Base-by-base conservation (phyloP, 2,888 invertebrate species). In the Rhyacophila evoluta region DNA sequence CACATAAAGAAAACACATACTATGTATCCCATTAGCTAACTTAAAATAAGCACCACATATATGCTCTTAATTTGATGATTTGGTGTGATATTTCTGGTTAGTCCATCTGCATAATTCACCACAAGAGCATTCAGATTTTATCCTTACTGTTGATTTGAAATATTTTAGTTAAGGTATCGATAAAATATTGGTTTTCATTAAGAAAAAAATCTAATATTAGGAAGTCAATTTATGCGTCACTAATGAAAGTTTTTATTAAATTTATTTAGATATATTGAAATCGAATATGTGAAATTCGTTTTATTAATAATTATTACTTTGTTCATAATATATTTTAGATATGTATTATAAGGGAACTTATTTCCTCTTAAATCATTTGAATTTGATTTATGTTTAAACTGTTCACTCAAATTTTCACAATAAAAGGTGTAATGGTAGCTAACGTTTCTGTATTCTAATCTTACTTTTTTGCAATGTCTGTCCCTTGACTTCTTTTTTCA, bases 101-200 rank as follows among this genome's bases (percentile, higher is more conserved):
- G n/a, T n/a, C n/a, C n/a, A n/a, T n/a, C n/a, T n/a, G n/a, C n/a
- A n/a, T n/a, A n/a, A n/a, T n/a, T n/a, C n/a, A 55, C 27, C 67
- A 36, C 15, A 29, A 41, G 5, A 74, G 29, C 29, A n/a, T 70
- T 38, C 38, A 70, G 68, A 38, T 75, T 75, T 68, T 74, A 19
- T 36, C 12, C 25, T 39, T 69, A 69, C 39, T 75, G 38, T 75
- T 75, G 11, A 68, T 68, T 36, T 74, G 74, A 12, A 74, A 68
- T 74, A 68, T 36, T 74, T 33, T 36, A 72, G 38, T 72, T 72
- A 25, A 72, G 15, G 19, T 37, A 72, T 27, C 12, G 8, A 74
- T 37, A 27, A 67, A 74, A 36, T 74, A 74, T 67, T n/a, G 68
- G 2, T 74, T 19, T 29, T 36, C 27, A 12, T 74, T 11, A 68